phyloP scores from a whole-genome alignment of 1,140 invertebrate species.

The Drosophila arizonae region DNA sequence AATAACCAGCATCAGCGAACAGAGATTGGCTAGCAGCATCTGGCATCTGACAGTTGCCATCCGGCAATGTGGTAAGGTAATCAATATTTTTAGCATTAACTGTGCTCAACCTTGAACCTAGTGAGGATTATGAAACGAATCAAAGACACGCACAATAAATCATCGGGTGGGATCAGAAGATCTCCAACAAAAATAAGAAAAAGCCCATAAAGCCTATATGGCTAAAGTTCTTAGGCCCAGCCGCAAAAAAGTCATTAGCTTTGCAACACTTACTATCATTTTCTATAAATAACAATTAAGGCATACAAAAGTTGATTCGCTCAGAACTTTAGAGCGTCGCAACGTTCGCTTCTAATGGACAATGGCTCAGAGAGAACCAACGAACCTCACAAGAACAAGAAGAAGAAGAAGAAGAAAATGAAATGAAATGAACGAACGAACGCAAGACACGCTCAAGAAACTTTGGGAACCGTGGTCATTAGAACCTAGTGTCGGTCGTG shows the following conservation, averaged over 20 bases:
- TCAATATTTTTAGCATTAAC: conserved; percentile 66
- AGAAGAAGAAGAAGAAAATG: conserved; percentile 1
- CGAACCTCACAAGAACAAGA: not conserved
- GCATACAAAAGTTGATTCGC: conserved; percentile 57
- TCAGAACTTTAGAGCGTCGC: conserved; percentile 14
- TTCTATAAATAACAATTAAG: conserved; percentile 80
- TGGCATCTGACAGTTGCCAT: conserved; percentile 12
- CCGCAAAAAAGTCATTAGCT: conserved; percentile 64
- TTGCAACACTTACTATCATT: conserved; percentile 77
- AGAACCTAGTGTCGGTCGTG: conserved; percentile 54
- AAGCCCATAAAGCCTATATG: conserved; percentile 50
- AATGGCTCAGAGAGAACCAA: not conserved
- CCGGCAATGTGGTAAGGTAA: conserved; percentile 45
- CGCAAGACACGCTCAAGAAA: conserved; percentile 55
- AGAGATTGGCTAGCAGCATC: not conserved
- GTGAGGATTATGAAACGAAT: conserved; percentile 50
- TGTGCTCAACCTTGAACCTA: conserved; percentile 60
- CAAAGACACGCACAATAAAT: conserved; percentile 58
- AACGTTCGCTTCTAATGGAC: conserved; percentile 33
- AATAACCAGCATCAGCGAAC: not conserved
- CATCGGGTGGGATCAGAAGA: conserved; percentile 42
- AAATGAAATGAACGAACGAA: conserved; percentile 10
- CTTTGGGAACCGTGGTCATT: conserved; percentile 66
- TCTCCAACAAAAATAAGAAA: not conserved
- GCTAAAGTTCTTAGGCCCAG: conserved; percentile 8